Evolutionary conservation across 2,113 vertebrate species (phyloP).

Genomic region (Dipodomys spectabilis): DNA sequence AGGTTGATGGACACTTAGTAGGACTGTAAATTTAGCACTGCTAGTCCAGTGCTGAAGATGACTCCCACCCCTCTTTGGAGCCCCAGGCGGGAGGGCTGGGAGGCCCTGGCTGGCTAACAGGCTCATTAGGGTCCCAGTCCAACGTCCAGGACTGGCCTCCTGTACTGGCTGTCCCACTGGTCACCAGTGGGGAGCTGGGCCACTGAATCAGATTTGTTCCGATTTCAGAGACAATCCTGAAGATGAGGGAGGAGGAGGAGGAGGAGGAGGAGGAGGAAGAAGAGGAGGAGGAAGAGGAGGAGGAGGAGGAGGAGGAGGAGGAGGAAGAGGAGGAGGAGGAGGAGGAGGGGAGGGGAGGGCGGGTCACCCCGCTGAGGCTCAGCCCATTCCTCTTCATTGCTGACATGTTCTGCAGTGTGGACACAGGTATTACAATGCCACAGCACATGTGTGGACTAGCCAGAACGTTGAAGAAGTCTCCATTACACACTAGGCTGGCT

Average conservation of each 20-base stretch:
- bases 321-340: no score
- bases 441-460: neutral
- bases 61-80: slow-evolving; percentile 17
- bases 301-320: no score
- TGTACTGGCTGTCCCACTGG: neutral
- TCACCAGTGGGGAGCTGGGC: neutral
- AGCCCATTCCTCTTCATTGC: no score
- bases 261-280: no score
- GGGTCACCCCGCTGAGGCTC: neutral
- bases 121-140: slow-evolving; percentile 49
- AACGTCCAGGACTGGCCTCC: neutral
- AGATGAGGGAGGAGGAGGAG: neutral
- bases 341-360: no score
- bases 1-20: slow-evolving; percentile 53
- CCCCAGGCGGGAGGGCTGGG: slow-evolving; percentile 52
- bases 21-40: slow-evolving; percentile 71
- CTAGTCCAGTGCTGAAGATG: slow-evolving; percentile 72
- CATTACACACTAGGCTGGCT: neutral
- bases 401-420: no score
- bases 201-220: neutral
- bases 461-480: neutral
- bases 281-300: no score
- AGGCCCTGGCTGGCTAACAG: slow-evolving; percentile 10
- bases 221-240: neutral
- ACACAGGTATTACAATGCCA: neutral